Conservation (phyloP, 2,797 vertebrate species). For the Craterocephalus amniculus region DNA sequence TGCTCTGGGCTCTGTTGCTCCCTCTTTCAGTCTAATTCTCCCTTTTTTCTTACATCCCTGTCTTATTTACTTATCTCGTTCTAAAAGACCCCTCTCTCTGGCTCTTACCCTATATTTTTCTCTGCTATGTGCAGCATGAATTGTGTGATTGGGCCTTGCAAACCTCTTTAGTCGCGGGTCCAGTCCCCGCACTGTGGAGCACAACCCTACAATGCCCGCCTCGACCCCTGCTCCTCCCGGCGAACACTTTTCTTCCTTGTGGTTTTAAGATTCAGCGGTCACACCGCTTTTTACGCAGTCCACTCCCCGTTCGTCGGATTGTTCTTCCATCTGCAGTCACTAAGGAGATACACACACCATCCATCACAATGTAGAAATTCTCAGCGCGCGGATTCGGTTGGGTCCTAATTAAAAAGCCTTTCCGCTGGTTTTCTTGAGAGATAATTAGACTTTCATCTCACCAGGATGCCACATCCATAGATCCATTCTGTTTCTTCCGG, state of each 20-base stretch:
- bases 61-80: constrained; percentile 63
- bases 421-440: constrained; percentile 92
- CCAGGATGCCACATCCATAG: constrained; percentile 94
- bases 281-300: constrained; percentile 66
- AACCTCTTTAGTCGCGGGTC: constrained; percentile 16
- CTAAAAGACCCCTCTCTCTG: constrained; percentile 41
- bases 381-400: constrained; percentile 89
- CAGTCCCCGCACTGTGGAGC: constrained; percentile 6
- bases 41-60: constrained; percentile 51
- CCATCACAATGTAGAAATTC: constrained; percentile 97
- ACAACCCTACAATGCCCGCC: constrained; percentile 14
- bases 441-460: constrained; percentile 99
- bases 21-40: constrained; percentile 55
- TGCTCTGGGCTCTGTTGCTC: constrained; percentile 84
- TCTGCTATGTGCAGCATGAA: constrained; percentile 77
- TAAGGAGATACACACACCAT: constrained; percentile 91
- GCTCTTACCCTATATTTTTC: constrained; percentile 28
- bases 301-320: constrained; percentile 81
- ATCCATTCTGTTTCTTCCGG: constrained; percentile 94
- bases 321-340: constrained; percentile 91
- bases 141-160: constrained; percentile 76
- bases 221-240: constrained; percentile 25
- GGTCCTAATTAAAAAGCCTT: constrained; percentile 98
- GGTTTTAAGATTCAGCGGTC: constrained; percentile 51
- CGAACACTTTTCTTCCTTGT: constrained; percentile 15